Base-by-base conservation (phyloP, 2,797 vertebrate species). In the Bradypus variegatus region DNA sequence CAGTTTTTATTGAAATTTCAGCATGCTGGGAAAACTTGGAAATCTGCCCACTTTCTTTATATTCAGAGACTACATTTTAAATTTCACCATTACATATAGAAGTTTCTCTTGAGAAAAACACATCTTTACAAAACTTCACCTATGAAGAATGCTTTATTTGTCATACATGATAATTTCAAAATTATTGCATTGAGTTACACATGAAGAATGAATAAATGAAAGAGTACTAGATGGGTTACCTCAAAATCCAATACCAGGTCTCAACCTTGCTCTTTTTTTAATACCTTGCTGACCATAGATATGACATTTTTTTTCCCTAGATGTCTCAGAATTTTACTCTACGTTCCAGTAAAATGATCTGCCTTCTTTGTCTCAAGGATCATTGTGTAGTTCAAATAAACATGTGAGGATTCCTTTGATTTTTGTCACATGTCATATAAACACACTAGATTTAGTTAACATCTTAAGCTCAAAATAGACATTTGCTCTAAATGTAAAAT, bases 1-100 rank as follows among this genome's bases (percentile, higher is more conserved):
- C 12, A 93, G 9, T 86, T 92, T 95, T 78, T 86, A 91, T 64
- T 95, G 76, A 93, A 95, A 94, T 83, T 13, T 58, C 88, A 64
- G 19, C 33, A 31, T 93, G 12, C n/a, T 60, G 2, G 33, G 38
- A 48, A 86, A 90, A 86, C 53, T 80, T 93, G 69, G 41, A 72
- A 94, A 81, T 89, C 23, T 95, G 45, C 65, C 90, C 55, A 86
- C 29, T 50, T 93, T 82, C 38, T 88, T 88, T 88, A 87, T 50
- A 75, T 60, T 88, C 87, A 92, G 62, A 96, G 50, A 91, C 33
- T 13, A 86, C 13, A 86, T 92, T 90, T 95, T 48, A 89, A 92
- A 83, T 90, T 64, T 84, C n/a, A 85, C 19, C 67, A 65, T 58
- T 33, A 62, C 25, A 76, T 36, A 11, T 76, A 31, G 48, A 80